These are phyloP conservation scores for Meda fulgida DNA, from an alignment of 2,797 vertebrate genomes.

Conservation along the genomic window DNA sequence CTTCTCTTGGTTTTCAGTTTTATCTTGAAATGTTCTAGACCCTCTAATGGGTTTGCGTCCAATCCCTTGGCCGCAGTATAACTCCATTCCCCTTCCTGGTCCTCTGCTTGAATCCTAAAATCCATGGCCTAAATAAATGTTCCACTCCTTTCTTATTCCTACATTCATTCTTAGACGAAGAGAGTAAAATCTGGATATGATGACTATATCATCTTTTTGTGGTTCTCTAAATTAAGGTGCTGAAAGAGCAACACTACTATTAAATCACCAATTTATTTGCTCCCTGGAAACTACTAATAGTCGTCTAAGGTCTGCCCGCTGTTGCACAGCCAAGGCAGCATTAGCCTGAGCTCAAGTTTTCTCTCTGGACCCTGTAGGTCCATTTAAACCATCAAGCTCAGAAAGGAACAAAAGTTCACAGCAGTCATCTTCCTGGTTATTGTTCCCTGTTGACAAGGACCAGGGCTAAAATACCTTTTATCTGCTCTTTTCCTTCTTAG, in stretches of 20 bases:
- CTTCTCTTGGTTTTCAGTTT: slow-evolving; percentile 35
- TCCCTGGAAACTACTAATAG: slow-evolving; percentile 39
- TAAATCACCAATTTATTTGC: slow-evolving; percentile 45
- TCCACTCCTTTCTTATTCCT: slow-evolving; percentile 6
- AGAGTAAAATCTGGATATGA: slow-evolving; percentile 40
- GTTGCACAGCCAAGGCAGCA: neutral
- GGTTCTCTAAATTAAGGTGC: slow-evolving; percentile 34
- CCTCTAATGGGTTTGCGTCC: slow-evolving; percentile 49
- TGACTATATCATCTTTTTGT: slow-evolving; percentile 30
- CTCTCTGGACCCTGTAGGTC: slow-evolving; percentile 24
- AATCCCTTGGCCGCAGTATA: slow-evolving; percentile 24
- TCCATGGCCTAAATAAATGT: slow-evolving; percentile 35
- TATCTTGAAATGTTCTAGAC: slow-evolving; percentile 55
- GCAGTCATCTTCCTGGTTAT: slow-evolving; percentile 22
- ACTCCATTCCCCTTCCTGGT: slow-evolving; percentile 5
- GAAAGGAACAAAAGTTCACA: slow-evolving; percentile 44
- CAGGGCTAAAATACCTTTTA: slow-evolving; percentile 6
- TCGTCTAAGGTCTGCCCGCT: slow-evolving; percentile 29
- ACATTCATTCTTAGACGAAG: slow-evolving; percentile 18
- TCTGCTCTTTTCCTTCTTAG: slow-evolving; percentile 10
- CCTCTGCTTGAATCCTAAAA: slow-evolving; percentile 37
- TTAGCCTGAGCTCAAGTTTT: slow-evolving; percentile 12
- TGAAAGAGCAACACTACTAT: slow-evolving; percentile 25
- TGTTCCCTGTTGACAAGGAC: slow-evolving; percentile 21
- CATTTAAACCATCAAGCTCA: slow-evolving; percentile 29